Evolutionary conservation across 2,113 vertebrate genomes (phyloP).

Genomic region (Anhinga rufa): DNA sequence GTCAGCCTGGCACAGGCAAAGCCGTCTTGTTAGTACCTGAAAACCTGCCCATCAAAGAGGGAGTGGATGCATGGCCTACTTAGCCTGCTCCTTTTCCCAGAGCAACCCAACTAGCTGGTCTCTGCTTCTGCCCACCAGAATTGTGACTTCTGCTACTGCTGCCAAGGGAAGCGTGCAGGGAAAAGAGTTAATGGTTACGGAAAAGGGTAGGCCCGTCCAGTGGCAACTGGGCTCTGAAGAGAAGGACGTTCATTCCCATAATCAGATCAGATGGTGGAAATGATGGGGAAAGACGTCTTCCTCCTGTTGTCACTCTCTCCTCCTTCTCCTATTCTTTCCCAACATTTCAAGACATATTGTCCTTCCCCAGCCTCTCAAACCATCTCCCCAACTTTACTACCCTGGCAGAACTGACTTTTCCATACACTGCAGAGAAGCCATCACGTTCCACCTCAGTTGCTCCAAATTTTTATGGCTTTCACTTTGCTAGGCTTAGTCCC

Average conservation of each 20-base stretch:
- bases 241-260: neutral
- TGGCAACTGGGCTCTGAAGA: neutral
- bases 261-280: neutral
- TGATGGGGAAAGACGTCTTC: neutral
- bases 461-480: neutral
- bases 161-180: neutral
- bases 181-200: neutral
- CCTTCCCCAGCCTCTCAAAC: neutral
- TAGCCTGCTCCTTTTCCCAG: neutral
- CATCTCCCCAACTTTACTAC: neutral
- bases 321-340: neutral
- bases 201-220: neutral
- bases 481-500: neutral
- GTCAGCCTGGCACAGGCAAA: neutral
- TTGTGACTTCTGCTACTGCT: neutral
- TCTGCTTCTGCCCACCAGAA: neutral
- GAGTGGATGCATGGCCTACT: rapidly evolving
- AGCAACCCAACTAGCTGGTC: neutral
- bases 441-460: neutral
- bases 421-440: neutral
- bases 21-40: neutral
- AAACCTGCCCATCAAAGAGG: neutral
- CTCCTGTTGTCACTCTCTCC: neutral
- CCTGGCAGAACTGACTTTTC: neutral
- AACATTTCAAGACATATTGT: neutral